A percentile compares a stretch with the other conserved stretches of the same genome.
Conservation (phyloP, 2,113 vertebrate genomes). For the Syrmaticus mikado region DNA sequence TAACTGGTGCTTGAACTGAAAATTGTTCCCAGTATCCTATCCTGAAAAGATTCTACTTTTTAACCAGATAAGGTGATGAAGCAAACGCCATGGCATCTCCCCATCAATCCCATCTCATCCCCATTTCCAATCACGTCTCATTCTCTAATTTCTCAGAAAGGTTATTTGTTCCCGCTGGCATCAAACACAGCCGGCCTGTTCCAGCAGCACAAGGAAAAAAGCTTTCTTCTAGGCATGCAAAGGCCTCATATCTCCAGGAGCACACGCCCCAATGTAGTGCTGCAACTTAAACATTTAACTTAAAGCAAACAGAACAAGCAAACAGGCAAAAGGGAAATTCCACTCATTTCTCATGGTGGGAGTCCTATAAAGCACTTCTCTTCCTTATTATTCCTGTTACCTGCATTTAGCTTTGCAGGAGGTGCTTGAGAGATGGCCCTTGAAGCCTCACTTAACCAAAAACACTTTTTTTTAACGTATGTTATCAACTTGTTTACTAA, state of each 20-base stretch:
- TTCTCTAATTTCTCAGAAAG: neutral
- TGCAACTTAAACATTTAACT: neutral
- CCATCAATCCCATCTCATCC: neutral
- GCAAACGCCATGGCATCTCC: neutral
- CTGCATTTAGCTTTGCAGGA: neutral
- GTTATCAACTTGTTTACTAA: neutral
- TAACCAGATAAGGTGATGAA: rapidly evolving
- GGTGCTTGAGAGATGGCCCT: neutral
- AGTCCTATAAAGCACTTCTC: neutral
- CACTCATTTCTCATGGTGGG: neutral
- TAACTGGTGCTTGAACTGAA: neutral
- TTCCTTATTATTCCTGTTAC: neutral
- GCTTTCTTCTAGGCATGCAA: neutral
- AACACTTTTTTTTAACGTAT: neutral
- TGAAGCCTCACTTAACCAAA: neutral
- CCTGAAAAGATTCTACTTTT: neutral
- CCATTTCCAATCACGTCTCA: too few relatives aligned
- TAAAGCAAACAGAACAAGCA: neutral
- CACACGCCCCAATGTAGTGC: neutral
- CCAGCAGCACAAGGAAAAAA: neutral
- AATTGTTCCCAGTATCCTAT: neutral
- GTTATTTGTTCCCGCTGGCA: neutral
- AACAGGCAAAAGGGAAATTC: neutral
- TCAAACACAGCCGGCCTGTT: neutral
- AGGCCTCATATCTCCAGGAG: neutral